Percentiles rank a stretch among this genome's conserved stretches.
Conservation (phyloP, 2,797 vertebrate species). For the Eurystomus glaucurus region DNA sequence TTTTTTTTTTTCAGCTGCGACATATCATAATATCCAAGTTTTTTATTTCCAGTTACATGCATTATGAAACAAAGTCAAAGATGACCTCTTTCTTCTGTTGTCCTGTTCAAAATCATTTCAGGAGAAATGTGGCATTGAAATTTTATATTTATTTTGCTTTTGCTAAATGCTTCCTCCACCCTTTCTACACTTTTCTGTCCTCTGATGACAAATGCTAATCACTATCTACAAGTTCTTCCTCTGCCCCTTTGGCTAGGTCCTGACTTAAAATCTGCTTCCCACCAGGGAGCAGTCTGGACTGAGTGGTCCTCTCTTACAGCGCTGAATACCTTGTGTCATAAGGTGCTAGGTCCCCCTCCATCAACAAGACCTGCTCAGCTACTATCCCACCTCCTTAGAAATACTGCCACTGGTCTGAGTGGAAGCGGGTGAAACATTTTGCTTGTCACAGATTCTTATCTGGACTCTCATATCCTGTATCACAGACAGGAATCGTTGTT, state of each 20-base stretch:
- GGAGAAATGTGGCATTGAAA: background rate
- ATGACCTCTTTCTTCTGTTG: background rate
- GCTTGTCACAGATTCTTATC: background rate
- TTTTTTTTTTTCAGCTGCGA: background rate
- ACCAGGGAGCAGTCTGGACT: background rate
- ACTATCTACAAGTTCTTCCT: background rate
- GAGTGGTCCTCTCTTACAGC: background rate
- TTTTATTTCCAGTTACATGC: background rate
- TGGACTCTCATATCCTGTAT: background rate
- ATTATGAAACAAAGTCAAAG: background rate
- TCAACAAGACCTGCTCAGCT: background rate
- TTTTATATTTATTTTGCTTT: background rate
- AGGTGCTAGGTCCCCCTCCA: accelerated
- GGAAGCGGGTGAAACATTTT: background rate
- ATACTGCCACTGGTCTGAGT: background rate
- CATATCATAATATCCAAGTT: background rate
- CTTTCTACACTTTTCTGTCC: background rate
- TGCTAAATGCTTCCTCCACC: background rate
- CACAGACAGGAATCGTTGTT: background rate
- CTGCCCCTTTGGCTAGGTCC: background rate
- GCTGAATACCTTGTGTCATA: background rate
- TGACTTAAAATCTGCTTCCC: slow-evolving; percentile 40
- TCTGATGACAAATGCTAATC: background rate
- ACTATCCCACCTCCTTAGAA: background rate
- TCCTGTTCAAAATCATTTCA: background rate